Conservation (phyloP, 2,797 vertebrate species). For the Enteromius mattozi region DNA sequence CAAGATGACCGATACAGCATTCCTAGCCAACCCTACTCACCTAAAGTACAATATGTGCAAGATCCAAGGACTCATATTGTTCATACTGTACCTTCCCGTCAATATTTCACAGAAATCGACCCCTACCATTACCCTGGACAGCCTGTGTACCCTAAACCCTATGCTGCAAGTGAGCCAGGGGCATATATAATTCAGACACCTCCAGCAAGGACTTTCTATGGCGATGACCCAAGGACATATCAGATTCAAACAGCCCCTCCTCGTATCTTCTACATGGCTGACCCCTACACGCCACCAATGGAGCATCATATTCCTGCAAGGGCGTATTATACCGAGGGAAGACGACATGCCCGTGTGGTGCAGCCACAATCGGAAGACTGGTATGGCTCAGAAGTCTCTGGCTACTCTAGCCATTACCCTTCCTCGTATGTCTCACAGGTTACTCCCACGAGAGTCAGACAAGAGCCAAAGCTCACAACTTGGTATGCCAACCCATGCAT, state of each 20-base stretch:
- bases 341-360: conserved; percentile 81
- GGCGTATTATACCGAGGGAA: conserved; percentile 86
- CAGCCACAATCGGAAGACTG: conserved; percentile 86
- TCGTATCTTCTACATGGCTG: conserved; percentile 81
- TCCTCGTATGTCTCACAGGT: conserved; percentile 80
- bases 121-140: conserved; percentile 73
- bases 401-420: conserved; percentile 80
- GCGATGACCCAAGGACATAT: conserved; percentile 84
- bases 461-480: conserved; percentile 80
- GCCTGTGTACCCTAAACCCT: conserved; percentile 75
- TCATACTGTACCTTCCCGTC: conserved; percentile 76
- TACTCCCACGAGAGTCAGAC: conserved; percentile 77
- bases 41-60: conserved; percentile 82
- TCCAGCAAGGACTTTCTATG: conserved; percentile 84
- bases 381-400: conserved; percentile 85
- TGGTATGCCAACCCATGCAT: conserved; percentile 88
- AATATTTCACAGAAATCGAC: conserved; percentile 83
- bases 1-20: conserved; percentile 77
- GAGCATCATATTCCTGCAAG: conserved; percentile 82
- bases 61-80: conserved; percentile 80
- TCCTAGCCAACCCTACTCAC: conserved; percentile 74
- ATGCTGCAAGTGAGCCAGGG: conserved; percentile 82
- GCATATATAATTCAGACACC: conserved; percentile 90
- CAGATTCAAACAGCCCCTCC: conserved; percentile 81
- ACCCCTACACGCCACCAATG: conserved; percentile 80